A percentile compares a stretch with the other conserved stretches of the same genome.
Conservation (phyloP, 2,888 invertebrate species). For the Megaustenia siamemsis region DNA sequence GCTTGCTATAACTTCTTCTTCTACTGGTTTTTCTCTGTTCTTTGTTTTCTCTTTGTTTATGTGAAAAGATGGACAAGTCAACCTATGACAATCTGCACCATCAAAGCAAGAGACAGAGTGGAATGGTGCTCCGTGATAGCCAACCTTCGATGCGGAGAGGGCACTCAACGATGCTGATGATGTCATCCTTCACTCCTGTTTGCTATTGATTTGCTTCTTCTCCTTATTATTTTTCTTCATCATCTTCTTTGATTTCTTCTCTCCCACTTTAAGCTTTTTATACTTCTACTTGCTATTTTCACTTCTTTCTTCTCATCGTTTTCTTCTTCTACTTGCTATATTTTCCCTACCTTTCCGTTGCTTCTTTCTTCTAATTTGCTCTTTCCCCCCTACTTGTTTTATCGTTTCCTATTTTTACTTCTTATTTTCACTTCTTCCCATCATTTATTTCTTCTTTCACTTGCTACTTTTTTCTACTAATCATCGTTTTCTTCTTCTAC, state of each 20-base stretch:
- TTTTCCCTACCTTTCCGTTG: not conserved
- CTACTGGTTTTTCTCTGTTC: too few relatives aligned
- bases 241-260: not conserved
- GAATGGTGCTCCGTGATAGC: too few relatives aligned
- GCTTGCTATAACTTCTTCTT: too few relatives aligned
- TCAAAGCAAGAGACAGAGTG: too few relatives aligned
- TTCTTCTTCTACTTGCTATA: too few relatives aligned
- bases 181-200: not conserved
- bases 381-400: conserved; percentile 9
- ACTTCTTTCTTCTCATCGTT: too few relatives aligned
- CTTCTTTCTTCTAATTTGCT: not conserved
- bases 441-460: not conserved
- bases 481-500: too few relatives aligned
- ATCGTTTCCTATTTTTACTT: not conserved
- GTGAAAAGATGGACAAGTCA: too few relatives aligned
- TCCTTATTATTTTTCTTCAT: not conserved
- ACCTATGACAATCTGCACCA: too few relatives aligned
- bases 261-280: not conserved
- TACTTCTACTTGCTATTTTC: too few relatives aligned
- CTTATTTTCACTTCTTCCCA: not conserved
- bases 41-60: not conserved
- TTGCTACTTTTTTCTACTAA: not conserved
- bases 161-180: too few relatives aligned
- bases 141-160: too few relatives aligned
- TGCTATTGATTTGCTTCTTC: not conserved